Conservation (phyloP, 2,888 invertebrate genomes). For the Unio pictorum region DNA sequence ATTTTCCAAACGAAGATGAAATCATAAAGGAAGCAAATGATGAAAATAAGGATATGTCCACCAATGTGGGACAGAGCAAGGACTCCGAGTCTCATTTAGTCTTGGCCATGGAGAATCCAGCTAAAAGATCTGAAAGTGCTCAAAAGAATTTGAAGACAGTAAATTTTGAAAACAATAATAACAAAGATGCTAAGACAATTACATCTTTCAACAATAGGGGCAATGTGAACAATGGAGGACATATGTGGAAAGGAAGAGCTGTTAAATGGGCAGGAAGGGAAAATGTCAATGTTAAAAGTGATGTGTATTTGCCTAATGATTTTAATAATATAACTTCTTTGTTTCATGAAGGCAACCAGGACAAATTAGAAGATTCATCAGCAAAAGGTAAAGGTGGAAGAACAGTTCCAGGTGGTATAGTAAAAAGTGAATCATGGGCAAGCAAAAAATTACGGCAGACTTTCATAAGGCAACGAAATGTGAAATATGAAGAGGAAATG, state of each 20-base stretch:
- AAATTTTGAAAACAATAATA: slow-evolving; percentile 2
- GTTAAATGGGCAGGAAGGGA: background rate
- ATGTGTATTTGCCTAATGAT: too few species aligned
- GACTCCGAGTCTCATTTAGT: too few species aligned
- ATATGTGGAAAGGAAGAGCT: background rate
- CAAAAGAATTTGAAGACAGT: too few species aligned
- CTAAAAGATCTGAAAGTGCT: too few species aligned
- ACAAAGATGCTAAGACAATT: slow-evolving; percentile 1
- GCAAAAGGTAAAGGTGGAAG: slow-evolving; percentile 20
- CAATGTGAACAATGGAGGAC: background rate
- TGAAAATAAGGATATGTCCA: too few species aligned
- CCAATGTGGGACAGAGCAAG: too few species aligned
- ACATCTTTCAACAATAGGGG: background rate
- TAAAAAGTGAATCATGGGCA: slow-evolving; percentile 41
- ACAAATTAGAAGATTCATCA: background rate
- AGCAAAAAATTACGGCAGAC: slow-evolving; percentile 29
- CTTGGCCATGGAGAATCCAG: too few species aligned
- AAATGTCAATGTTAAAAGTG: background rate
- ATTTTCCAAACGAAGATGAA: background rate
- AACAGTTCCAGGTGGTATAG: slow-evolving; percentile 19
- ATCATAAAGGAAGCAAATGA: background rate
- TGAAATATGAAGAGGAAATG: slow-evolving; percentile 14
- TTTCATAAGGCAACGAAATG: slow-evolving; percentile 5
- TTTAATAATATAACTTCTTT: too few species aligned
- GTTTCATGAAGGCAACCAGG: too few species aligned